Evolutionary conservation across 2,797 vertebrate genomes (phyloP).

Genomic region (Microchirus variegatus): DNA sequence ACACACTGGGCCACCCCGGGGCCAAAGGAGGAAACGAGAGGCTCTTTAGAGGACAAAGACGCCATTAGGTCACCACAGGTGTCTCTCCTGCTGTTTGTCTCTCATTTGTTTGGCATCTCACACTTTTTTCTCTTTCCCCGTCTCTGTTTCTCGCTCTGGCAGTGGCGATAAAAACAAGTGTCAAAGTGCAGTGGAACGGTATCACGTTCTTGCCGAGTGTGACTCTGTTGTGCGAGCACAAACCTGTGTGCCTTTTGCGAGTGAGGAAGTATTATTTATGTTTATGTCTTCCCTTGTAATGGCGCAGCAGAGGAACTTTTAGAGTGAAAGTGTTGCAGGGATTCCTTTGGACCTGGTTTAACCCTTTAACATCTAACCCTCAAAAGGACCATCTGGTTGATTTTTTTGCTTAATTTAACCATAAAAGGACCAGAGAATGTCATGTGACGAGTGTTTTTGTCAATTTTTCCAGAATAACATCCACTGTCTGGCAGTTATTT

Average conservation of each 20-base stretch:
- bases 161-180: slow-evolving; percentile 58
- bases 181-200: slow-evolving; percentile 55
- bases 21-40: slow-evolving; percentile 79
- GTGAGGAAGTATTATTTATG: background rate
- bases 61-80: slow-evolving; percentile 83
- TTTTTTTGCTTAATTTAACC: no score
- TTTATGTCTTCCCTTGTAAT: background rate
- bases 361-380: no score
- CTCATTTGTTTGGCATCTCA: slow-evolving; percentile 24
- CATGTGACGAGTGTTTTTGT: no score
- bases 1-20: slow-evolving; percentile 82
- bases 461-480: no score
- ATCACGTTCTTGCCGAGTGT: slow-evolving; percentile 13
- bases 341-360: slow-evolving; percentile 31
- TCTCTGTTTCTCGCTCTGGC: slow-evolving; percentile 18
- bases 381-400: no score
- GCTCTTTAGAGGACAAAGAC: slow-evolving; percentile 73
- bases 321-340: slow-evolving; percentile 5
- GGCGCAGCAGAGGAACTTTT: slow-evolving; percentile 3
- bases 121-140: background rate
- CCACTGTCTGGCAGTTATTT: no score
- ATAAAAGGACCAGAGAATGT: no score
- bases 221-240: slow-evolving; percentile 19
- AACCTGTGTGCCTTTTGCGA: background rate
- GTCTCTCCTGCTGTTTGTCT: slow-evolving; percentile 74